These are phyloP conservation scores for Rutilus rutilus DNA, from an alignment of 2,113 vertebrate genomes.

Conservation along the genomic window DNA sequence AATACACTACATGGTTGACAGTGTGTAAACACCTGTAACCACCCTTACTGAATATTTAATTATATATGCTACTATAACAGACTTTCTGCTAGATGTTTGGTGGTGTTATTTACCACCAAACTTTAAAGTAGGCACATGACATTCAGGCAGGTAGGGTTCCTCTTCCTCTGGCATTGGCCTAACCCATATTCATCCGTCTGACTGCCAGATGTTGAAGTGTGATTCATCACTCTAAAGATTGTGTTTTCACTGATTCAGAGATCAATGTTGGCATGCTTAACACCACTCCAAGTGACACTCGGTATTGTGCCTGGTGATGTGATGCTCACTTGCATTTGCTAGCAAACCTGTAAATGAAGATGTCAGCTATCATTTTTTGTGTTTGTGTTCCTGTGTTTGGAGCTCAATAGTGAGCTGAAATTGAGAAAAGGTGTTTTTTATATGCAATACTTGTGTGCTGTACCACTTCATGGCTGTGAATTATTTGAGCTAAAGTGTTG, in stretches of 20 bases:
- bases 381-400: not conserved
- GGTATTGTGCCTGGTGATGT: not conserved
- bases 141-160: not conserved
- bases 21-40: too few species aligned
- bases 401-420: not conserved
- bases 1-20: too few species aligned
- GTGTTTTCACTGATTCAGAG: not conserved
- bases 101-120: not conserved
- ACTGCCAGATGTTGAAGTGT: not conserved
- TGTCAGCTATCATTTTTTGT: not conserved
- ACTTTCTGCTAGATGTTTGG: not conserved
- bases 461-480: not conserved
- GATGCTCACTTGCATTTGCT: not conserved
- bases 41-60: too few species aligned
- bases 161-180: not conserved
- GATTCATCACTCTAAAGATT: conserved; percentile 10
- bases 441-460: not conserved
- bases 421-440: not conserved
- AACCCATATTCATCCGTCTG: not conserved
- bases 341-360: not conserved
- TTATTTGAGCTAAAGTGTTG: not conserved
- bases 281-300: not conserved
- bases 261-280: not conserved
- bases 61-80: not conserved
- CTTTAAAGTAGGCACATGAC: not conserved